Conservation (phyloP, 2,113 vertebrate species). For the Rhabdomys dilectus region DNA sequence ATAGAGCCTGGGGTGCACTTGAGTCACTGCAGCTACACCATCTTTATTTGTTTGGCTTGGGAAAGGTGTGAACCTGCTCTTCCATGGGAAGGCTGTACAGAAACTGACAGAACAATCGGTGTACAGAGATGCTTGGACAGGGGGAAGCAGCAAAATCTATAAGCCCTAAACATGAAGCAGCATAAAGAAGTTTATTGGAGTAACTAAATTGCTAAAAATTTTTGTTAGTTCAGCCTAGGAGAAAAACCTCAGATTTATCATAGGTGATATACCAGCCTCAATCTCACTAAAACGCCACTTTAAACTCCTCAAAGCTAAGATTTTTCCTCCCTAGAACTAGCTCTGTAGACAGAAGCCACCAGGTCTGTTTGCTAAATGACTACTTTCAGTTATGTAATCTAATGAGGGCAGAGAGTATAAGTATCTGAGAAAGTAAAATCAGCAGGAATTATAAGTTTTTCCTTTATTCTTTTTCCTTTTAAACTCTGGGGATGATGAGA, state of each 20-base stretch:
- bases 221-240: neutral
- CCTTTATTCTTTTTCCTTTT: neutral
- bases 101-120: neutral
- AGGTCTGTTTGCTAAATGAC: neutral
- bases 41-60: neutral
- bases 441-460: neutral
- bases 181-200: neutral
- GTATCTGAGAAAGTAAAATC: constrained; percentile 10
- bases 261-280: neutral
- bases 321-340: too few relatives aligned
- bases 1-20: neutral
- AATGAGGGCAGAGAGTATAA: neutral
- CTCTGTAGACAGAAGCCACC: too few relatives aligned
- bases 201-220: neutral
- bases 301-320: too few relatives aligned
- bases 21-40: neutral
- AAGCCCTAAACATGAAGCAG: neutral
- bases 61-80: neutral
- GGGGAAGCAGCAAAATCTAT: neutral
- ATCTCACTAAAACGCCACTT: too few relatives aligned
- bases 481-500: neutral
- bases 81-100: neutral
- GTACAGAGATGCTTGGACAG: neutral
- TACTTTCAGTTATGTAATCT: neutral
- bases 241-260: neutral